phyloP scores from a whole-genome alignment of 2,113 vertebrate species.

The Zapus hudsonius region DNA sequence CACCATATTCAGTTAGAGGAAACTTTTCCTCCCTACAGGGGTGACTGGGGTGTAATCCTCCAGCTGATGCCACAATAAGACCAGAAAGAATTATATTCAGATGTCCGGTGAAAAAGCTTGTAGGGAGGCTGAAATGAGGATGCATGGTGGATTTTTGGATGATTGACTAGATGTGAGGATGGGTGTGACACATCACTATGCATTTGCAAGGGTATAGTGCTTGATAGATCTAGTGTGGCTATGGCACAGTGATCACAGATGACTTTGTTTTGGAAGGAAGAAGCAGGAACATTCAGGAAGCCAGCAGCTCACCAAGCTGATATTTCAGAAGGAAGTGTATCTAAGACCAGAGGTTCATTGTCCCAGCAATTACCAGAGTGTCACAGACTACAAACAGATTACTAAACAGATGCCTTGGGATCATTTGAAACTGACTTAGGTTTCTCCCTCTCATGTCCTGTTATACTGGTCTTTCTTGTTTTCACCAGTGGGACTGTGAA shows the following conservation, averaged over 20 bases:
- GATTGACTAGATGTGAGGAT: too few relatives aligned
- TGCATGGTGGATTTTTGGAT: not conserved
- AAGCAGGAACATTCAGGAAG: not conserved
- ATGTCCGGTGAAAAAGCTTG: not conserved
- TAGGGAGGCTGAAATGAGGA: not conserved
- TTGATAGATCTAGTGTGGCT: not conserved
- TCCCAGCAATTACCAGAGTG: accelerated
- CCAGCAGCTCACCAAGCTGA: not conserved
- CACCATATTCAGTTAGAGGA: not conserved
- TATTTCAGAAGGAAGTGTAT: not conserved
- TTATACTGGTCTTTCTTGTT: not conserved
- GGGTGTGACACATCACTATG: not conserved
- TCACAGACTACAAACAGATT: too few relatives aligned
- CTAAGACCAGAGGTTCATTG: not conserved
- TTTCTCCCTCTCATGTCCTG: not conserved
- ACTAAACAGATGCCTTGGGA: not conserved
- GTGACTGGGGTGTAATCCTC: not conserved
- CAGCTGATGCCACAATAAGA: not conserved
- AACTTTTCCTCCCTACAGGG: not conserved
- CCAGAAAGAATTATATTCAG: not conserved
- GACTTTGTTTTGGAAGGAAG: not conserved
- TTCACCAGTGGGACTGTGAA: not conserved
- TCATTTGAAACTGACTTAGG: not conserved
- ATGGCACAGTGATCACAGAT: not conserved
- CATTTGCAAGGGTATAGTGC: not conserved